These are phyloP conservation scores for Sparidentex hasta DNA, from an alignment of 2,797 vertebrate genomes.

Conservation along the genomic window DNA sequence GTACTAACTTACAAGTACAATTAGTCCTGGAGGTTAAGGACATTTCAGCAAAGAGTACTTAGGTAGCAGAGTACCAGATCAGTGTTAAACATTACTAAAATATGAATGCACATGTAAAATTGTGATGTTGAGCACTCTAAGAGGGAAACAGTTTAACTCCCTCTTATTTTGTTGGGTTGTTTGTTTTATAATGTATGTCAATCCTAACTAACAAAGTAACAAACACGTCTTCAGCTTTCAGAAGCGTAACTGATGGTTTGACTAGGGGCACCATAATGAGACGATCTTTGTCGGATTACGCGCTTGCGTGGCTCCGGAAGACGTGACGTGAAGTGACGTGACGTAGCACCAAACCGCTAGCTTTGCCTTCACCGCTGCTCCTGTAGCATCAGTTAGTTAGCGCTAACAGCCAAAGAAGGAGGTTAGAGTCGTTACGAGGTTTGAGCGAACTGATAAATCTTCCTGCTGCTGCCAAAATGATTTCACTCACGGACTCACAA, in stretches of 20 bases:
- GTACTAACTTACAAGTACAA: too few species aligned
- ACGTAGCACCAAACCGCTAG: slow-evolving; percentile 41
- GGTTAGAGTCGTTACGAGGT: background rate
- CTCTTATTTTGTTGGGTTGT: background rate
- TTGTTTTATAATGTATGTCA: background rate
- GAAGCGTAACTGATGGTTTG: background rate
- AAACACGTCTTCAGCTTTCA: background rate
- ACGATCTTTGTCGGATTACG: slow-evolving; percentile 59
- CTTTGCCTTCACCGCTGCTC: slow-evolving; percentile 20
- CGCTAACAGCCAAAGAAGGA: slow-evolving; percentile 2
- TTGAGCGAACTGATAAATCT: background rate
- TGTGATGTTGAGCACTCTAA: too few species aligned
- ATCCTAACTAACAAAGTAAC: background rate
- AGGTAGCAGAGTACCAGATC: background rate
- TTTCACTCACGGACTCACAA: slow-evolving; percentile 82
- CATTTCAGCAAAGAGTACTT: background rate
- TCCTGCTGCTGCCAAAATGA: slow-evolving; percentile 63
- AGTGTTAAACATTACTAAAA: background rate
- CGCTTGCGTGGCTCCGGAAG: slow-evolving; percentile 48
- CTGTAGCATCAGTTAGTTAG: slow-evolving; percentile 27
- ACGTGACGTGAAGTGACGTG: slow-evolving; percentile 10
- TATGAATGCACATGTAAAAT: too few species aligned
- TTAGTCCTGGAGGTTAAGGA: background rate
- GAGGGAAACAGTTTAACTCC: background rate
- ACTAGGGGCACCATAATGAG: background rate